These are phyloP conservation scores for Drosophila parvula DNA, from an alignment of 1,140 invertebrate species.

Conservation along the genomic window DNA sequence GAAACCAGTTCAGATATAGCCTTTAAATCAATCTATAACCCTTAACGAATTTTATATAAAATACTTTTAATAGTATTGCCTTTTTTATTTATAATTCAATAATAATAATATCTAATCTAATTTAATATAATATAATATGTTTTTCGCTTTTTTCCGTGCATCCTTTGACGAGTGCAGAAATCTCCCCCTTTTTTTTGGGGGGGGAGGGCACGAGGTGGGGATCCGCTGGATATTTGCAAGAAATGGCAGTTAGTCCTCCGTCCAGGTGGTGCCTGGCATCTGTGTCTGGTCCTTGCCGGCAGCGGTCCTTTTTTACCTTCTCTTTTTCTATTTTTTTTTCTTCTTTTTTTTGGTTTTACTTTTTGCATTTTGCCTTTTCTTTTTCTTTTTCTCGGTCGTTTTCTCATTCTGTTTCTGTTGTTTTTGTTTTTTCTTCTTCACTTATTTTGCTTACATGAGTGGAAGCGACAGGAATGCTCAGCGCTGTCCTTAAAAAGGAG, in stretches of 20 bases:
- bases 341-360: slow-evolving; percentile 5
- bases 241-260: slow-evolving; percentile 58
- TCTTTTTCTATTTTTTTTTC: background rate
- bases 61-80: background rate
- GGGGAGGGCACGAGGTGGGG: background rate
- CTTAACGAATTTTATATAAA: background rate
- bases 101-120: too few relatives aligned
- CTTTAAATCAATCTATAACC: too few relatives aligned
- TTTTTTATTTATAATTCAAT: background rate
- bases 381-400: slow-evolving; percentile 11
- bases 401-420: slow-evolving; percentile 38
- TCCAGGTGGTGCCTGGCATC: slow-evolving; percentile 53
- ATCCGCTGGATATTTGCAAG: slow-evolving; percentile 45
- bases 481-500: slow-evolving; percentile 39
- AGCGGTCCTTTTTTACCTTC: slow-evolving; percentile 14
- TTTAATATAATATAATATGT: too few relatives aligned
- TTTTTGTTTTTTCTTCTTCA: slow-evolving; percentile 37
- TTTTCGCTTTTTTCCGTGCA: too few relatives aligned
- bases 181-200: background rate
- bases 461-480: slow-evolving; percentile 68
- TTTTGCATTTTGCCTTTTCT: slow-evolving; percentile 12
- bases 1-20: too few relatives aligned
- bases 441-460: slow-evolving; percentile 75
- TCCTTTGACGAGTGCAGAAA: slow-evolving; percentile 1
- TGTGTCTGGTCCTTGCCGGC: slow-evolving; percentile 43